phyloP scores from a whole-genome alignment of 2,113 vertebrate species.

The Aspidoscelis tigris region DNA sequence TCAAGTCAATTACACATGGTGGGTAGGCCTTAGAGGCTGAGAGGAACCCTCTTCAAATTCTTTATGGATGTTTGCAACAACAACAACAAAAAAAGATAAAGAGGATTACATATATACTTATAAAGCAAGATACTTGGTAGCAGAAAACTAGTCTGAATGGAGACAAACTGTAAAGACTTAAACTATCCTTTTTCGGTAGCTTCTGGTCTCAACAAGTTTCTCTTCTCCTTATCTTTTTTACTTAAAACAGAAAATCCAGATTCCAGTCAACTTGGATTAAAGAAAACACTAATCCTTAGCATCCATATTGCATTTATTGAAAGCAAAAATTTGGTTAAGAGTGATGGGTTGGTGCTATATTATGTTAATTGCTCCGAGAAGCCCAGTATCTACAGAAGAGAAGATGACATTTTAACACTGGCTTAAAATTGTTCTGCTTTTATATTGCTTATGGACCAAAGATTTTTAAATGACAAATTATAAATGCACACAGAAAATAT shows the following conservation, averaged over 20 bases:
- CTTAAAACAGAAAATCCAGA: conserved; percentile 50
- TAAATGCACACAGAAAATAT: conserved; percentile 15
- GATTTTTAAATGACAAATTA: conserved; percentile 46
- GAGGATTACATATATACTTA: neutral
- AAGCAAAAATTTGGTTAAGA: no score
- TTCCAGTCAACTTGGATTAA: conserved; percentile 49
- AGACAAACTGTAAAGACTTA: neutral
- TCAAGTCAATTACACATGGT: neutral
- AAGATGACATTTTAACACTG: conserved; percentile 53
- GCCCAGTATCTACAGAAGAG: conserved; percentile 55
- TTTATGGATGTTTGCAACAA: neutral
- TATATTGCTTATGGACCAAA: conserved; percentile 31
- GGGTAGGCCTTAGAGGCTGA: neutral
- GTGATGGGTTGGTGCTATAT: no score
- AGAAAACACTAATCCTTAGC: conserved; percentile 60
- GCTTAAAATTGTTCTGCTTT: conserved; percentile 22
- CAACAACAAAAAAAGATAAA: neutral
- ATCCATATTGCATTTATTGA: conserved; percentile 46
- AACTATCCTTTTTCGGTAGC: fast-evolving
- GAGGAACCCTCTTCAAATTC: neutral
- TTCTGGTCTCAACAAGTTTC: conserved; percentile 40
- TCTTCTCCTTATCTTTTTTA: conserved; percentile 1
- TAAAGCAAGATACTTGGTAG: neutral
- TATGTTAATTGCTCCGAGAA: conserved; percentile 69
- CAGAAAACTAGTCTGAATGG: neutral